Conservation (phyloP, 2,113 vertebrate genomes). For the Caretta caretta region DNA sequence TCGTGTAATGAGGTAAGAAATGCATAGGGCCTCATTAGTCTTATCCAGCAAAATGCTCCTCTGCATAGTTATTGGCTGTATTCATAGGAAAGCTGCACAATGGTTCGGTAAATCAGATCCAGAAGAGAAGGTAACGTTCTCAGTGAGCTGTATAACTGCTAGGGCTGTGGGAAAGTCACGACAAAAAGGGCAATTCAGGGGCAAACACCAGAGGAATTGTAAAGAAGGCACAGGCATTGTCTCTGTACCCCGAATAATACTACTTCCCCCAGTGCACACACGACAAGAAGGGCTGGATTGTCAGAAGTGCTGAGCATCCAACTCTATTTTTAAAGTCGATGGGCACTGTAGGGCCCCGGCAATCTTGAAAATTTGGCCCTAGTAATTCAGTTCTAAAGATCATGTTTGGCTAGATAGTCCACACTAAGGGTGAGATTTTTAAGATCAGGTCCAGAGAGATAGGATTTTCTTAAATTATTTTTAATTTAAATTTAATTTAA, state of each 20-base stretch:
- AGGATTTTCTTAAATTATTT: neutral
- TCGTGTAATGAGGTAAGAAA: conserved; percentile 92
- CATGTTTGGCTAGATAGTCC: neutral
- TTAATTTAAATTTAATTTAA: neutral
- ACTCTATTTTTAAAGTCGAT: neutral
- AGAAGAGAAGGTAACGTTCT: neutral
- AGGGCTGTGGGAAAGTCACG: neutral
- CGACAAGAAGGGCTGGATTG: neutral
- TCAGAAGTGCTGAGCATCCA: neutral
- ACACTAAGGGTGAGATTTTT: neutral
- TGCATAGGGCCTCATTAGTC: neutral
- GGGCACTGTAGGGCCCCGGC: neutral
- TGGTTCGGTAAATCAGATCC: neutral
- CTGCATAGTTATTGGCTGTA: neutral
- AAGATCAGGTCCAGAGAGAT: neutral
- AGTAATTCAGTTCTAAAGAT: neutral
- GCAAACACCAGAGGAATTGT: neutral
- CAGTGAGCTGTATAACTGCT: neutral
- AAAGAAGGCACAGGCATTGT: neutral
- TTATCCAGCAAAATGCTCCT: neutral
- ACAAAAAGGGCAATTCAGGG: neutral
- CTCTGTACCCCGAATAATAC: neutral
- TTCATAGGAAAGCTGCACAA: neutral
- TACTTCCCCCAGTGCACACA: neutral
- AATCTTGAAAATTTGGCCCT: neutral